Evolutionary conservation across 2,797 vertebrate species (phyloP), one percentile per base, ranked within the genome.

Genomic region (Spinus olivaceus): DNA sequence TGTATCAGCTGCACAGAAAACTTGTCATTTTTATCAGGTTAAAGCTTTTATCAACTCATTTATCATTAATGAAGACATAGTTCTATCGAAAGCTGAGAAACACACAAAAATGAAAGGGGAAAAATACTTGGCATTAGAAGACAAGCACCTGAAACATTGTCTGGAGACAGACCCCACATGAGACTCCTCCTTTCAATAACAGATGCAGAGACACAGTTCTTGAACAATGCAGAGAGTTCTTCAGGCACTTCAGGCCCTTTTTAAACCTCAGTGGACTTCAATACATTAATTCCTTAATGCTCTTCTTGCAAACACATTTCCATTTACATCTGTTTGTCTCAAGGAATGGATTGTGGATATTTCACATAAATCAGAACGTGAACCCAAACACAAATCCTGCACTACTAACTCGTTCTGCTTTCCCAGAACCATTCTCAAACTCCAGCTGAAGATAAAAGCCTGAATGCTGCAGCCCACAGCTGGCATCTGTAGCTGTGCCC

Each of bases 401-500:
- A 12, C 47, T 72, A 27, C 21, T 49, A 60, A 16, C 44, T 73
- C 13, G 8, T 46, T 57, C 44, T 61, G 69, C 85, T 88, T 78
- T 79, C 54, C 90, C 56, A 73, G 41, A n/a, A 56, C 23, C 33
- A 10, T 50, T 66, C 59, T 12, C 66, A 74, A 67, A 35, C 33
- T 70, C 9, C 23, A 82, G 37, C 10, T 76, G 56, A 63, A 74
- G 74, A 90, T 11, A 2, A 21, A 71, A 79, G 64, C n/a, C 63
- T 33, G 77, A 86, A 46, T 66, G 37, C 77, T 73, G 32, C 56
- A 42, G 73, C 46, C 76, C 63, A 21, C 63, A 90, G 61, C 35
- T 86, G 88, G 51, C 86, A 88, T 44, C 32, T 86, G 50, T 8
- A 78, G 69, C 53, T 54, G 59, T 66, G 90, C 93, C 88, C 70